phyloP scores from a whole-genome alignment of 2,113 vertebrate genomes.

The Meles meles region DNA sequence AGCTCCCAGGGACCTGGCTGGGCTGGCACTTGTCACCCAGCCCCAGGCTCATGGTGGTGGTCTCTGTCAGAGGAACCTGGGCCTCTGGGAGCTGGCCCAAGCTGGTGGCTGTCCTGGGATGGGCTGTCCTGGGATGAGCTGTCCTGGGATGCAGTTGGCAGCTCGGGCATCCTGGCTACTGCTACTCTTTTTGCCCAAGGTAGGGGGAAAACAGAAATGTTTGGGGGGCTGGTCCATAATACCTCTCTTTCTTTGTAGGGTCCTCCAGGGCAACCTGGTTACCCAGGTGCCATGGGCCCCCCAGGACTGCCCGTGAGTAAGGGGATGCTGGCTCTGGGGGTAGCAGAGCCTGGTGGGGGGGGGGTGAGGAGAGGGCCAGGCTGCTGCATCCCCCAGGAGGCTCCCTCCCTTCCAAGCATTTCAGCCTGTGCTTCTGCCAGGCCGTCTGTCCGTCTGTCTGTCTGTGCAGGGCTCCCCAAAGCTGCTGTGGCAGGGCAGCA shows the following conservation, averaged over 20 bases:
- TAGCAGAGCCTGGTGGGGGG: background rate
- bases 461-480: background rate
- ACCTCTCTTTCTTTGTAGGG: conserved; percentile 80
- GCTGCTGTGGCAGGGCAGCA: background rate
- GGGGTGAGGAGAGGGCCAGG: background rate
- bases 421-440: background rate
- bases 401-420: background rate
- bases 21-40: background rate
- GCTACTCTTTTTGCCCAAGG: background rate
- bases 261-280: conserved; percentile 89
- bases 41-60: background rate
- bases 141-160: background rate
- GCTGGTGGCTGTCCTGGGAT: background rate
- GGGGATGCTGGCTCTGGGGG: background rate
- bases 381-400: background rate
- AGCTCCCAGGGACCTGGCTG: background rate
- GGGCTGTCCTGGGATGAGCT: background rate
- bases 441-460: fast-evolving
- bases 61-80: background rate
- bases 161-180: background rate
- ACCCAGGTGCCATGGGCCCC: conserved; percentile 90
- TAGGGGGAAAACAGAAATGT: background rate
- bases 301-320: conserved; percentile 92
- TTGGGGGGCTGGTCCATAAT: background rate
- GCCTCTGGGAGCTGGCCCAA: background rate